Evolutionary conservation across 2,113 vertebrate genomes (phyloP), one percentile per base, ranked within the genome.

Genomic region (Eptesicus fuscus): DNA sequence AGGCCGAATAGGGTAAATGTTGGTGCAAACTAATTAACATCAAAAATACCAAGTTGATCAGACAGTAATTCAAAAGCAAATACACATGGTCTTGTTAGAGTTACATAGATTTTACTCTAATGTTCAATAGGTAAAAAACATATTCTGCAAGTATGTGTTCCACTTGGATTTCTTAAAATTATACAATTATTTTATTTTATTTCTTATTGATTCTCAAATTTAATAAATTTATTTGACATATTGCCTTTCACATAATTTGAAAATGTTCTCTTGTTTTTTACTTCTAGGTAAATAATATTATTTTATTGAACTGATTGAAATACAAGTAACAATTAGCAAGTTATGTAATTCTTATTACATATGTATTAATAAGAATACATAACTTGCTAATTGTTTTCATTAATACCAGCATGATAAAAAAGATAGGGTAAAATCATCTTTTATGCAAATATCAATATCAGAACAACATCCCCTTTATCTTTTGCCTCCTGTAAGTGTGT

Each of bases 21-120:
- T 98, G 98, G 83, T 98, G 91, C 80, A 97, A 97, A 92, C 85
- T 98, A 86, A 98, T 98, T 98, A 98, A 88, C 97, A 98, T 98
- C 79, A 96, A 97, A 98, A 98, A 98, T 97, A 98, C 93, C 22
- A 86, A 97, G 83, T 95, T 97, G 91, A 97, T 98, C 14, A 0
- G 94, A 97, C 74, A 95, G 80, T 97, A 98, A 98, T 98, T 95
- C 94, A 87, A 96, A 92, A 96, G 86, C 82, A 98, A 98, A 98
- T 95, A 98, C 47, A 59, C 89, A 94, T 87, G 95, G 84, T 84
- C 97, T 63, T 94, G 95, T 96, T 95, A 82, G 88, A 96, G 70
- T 98, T 96, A 97, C 90, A 90, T 90, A 88, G 88, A 91, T 96
- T 96, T 95, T 92, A 32, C 25, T 96, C 86, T 91, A 93, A 90